A percentile compares a stretch with the other conserved stretches of the same genome.
phyloP scores from a whole-genome alignment of 2,888 invertebrate genomes.

The Thysanoteuthis rhombus region DNA sequence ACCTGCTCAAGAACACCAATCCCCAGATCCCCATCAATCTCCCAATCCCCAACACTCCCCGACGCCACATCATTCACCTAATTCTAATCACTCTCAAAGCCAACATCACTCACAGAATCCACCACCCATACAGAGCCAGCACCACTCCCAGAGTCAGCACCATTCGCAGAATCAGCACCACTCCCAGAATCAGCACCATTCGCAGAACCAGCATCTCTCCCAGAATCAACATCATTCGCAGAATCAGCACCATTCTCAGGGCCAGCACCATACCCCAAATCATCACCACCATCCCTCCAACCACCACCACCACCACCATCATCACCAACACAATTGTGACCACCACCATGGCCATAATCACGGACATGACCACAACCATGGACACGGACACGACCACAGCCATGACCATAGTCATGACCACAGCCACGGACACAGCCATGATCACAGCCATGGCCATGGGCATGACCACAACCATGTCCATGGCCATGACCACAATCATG shows the following conservation, averaged over 20 bases:
- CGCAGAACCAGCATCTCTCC: not conserved
- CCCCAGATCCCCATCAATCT: not conserved
- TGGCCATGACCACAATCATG: not conserved
- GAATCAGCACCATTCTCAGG: no score
- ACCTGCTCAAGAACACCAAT: not conserved
- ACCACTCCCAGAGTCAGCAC: not conserved
- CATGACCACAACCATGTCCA: not conserved
- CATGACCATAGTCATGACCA: not conserved
- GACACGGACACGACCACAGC: not conserved
- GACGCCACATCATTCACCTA: not conserved
- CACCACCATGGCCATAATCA: not conserved
- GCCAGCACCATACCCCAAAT: not conserved
- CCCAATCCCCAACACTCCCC: not conserved
- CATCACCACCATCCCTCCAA: not conserved
- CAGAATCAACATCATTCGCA: not conserved
- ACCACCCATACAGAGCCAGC: not conserved
- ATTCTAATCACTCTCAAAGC: not conserved
- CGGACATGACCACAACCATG: not conserved
- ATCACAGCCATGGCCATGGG: not conserved
- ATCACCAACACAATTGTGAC: not conserved
- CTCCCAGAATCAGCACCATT: not conserved
- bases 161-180: not conserved
- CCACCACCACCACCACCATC: not conserved
- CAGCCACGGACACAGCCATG: not conserved
- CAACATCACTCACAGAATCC: not conserved